A percentile compares a stretch with the other conserved stretches of the same genome.
phyloP scores from a whole-genome alignment of 1,140 invertebrate genomes.

The Psilanteris sp. region DNA sequence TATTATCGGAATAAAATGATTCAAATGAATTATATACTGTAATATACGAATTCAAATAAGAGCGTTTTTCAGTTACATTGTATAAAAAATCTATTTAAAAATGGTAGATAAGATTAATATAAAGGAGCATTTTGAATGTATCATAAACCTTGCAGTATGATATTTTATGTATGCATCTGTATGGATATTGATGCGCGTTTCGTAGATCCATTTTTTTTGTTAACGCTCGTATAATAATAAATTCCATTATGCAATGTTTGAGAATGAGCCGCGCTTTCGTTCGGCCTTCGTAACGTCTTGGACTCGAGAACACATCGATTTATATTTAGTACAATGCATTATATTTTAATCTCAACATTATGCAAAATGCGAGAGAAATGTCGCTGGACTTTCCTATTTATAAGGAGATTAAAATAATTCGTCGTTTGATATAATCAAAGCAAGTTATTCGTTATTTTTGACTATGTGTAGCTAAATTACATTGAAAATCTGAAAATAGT shows the following conservation, averaged over 20 bases:
- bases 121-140: slow-evolving; percentile 6
- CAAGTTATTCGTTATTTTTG: slow-evolving; percentile 17
- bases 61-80: too few relatives aligned
- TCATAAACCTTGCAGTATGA: slow-evolving; percentile 12
- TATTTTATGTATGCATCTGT: slow-evolving; percentile 9
- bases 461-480: background rate
- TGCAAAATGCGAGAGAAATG: slow-evolving; percentile 18
- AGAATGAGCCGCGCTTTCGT: slow-evolving; percentile 29
- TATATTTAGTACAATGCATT: slow-evolving; percentile 39
- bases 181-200: too few relatives aligned
- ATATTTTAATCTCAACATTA: slow-evolving; percentile 19
- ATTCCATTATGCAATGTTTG: slow-evolving; percentile 24
- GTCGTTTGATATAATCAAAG: slow-evolving; percentile 23
- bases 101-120: too few relatives aligned
- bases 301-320: background rate
- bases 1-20: too few relatives aligned
- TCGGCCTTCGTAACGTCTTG: slow-evolving; percentile 7
- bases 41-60: too few relatives aligned
- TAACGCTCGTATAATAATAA: slow-evolving; percentile 24
- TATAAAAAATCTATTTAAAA: too few relatives aligned
- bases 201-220: too few relatives aligned
- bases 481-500: background rate
- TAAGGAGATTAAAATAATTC: slow-evolving; percentile 32
- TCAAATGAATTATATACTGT: too few relatives aligned
- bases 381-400: slow-evolving; percentile 38